Evolutionary conservation across 2,888 invertebrate species (phyloP).

Genomic region (Bugula neritina): DNA sequence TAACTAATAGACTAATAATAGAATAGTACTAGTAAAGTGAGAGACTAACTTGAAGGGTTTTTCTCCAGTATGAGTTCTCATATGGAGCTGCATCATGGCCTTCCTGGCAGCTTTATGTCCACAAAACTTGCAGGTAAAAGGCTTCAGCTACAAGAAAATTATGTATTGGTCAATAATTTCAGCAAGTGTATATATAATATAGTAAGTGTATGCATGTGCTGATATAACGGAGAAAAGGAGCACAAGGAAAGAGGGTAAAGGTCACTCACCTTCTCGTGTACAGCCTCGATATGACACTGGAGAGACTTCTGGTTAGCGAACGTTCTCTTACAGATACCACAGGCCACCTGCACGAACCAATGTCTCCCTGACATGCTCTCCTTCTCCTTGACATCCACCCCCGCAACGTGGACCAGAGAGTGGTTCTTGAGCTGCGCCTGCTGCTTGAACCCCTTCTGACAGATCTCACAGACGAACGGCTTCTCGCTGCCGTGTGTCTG

Average conservation of each 20-base stretch:
- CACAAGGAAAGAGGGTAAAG: no score
- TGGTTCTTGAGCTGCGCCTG: conserved; percentile 73
- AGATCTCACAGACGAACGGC: conserved; percentile 54
- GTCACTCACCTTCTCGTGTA: conserved; percentile 10
- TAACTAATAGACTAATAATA: no score
- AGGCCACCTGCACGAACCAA: conserved; percentile 56
- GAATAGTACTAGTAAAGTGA: no score
- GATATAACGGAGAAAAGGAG: no score
- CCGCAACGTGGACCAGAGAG: conserved; percentile 54
- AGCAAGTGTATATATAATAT: no score
- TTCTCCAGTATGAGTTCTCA: conserved; percentile 68
- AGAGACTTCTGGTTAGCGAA: conserved; percentile 58
- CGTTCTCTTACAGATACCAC: conserved; percentile 61
- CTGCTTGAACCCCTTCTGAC: conserved; percentile 74
- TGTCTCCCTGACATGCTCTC: conserved; percentile 22
- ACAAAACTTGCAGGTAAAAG: conserved; percentile 64
- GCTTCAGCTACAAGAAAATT: conserved; percentile 57
- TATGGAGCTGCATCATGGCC: conserved; percentile 64
- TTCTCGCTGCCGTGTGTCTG: conserved; percentile 58
- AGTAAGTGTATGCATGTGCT: no score
- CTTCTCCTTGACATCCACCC: conserved; percentile 22
- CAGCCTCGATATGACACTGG: conserved; percentile 44
- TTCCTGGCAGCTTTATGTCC: conserved; percentile 64
- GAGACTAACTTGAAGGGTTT: conserved; percentile 62
- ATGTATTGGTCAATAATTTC: background rate